These are phyloP conservation scores for Conus canariensis DNA, from an alignment of 2,888 invertebrate species.

Conservation along the genomic window DNA sequence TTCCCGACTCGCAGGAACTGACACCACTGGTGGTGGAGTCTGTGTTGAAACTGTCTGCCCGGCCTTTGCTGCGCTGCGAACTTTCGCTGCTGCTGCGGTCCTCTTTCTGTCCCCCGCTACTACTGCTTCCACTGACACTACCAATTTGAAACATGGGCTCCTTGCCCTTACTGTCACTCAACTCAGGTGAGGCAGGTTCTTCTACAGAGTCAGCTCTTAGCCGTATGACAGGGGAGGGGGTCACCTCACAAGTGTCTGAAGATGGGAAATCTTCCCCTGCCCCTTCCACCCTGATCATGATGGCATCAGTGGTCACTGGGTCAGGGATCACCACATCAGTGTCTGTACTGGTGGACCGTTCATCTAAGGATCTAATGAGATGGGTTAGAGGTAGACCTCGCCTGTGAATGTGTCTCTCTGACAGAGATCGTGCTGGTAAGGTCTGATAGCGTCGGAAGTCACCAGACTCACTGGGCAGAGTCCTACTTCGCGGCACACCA, in stretches of 20 bases:
- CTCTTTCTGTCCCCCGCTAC: conserved; percentile 41
- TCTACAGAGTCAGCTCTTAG: conserved; percentile 45
- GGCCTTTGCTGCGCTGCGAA: conserved; percentile 78
- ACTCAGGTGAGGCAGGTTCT: conserved; percentile 45
- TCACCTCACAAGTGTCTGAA: conserved; percentile 40
- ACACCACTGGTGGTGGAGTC: conserved; percentile 89
- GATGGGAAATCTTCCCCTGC: conserved; percentile 9
- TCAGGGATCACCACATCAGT: conserved; percentile 37
- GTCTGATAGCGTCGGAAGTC: conserved; percentile 54
- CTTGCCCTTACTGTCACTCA: conserved; percentile 43
- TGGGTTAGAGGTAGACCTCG: background rate
- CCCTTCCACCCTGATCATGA: background rate
- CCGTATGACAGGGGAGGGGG: conserved; percentile 50
- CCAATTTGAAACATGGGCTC: conserved; percentile 27
- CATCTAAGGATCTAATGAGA: background rate
- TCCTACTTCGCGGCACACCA: conserved; percentile 55
- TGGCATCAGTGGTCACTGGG: conserved; percentile 32
- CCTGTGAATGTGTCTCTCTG: conserved; percentile 44
- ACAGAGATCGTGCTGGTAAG: conserved; percentile 51
- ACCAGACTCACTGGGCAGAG: conserved; percentile 58
- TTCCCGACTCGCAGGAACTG: conserved; percentile 88
- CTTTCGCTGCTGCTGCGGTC: conserved; percentile 72
- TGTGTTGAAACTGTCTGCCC: conserved; percentile 82
- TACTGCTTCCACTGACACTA: conserved; percentile 39
- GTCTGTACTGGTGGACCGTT: conserved; percentile 12